These are phyloP conservation scores for Urocitellus parryii DNA, from an alignment of 2,113 vertebrate genomes.

Conservation along the genomic window DNA sequence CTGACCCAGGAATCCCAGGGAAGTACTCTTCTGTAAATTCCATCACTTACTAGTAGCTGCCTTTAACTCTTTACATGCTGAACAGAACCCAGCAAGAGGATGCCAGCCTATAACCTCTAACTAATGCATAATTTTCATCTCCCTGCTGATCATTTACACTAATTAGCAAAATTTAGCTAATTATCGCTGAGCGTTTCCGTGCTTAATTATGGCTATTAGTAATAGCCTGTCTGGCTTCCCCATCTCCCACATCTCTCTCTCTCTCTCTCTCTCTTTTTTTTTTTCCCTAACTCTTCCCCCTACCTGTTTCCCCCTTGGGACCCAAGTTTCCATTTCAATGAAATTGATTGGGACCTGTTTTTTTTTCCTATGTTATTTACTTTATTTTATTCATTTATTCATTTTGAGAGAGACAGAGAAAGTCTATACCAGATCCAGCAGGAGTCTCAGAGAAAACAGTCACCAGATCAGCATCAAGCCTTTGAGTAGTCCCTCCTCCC, in stretches of 20 bases:
- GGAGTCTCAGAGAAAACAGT: background rate
- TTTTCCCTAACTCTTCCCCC: background rate
- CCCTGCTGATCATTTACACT: constrained; percentile 79
- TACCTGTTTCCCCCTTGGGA: background rate
- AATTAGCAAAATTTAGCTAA: constrained; percentile 82
- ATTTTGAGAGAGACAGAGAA: background rate
- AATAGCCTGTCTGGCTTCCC: constrained; percentile 56
- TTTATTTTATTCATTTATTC: background rate
- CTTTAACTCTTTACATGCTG: constrained; percentile 71
- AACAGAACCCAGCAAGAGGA: constrained; percentile 6
- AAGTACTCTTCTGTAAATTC: background rate
- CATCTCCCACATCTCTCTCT: background rate
- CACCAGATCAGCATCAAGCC: constrained; percentile 40
- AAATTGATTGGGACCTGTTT: background rate
- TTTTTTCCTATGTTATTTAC: background rate
- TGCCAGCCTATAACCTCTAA: constrained; percentile 52
- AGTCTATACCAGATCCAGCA: constrained; percentile 22
- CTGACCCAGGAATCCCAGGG: background rate
- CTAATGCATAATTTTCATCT: constrained; percentile 70
- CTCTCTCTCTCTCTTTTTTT: background rate
- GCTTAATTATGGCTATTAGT: constrained; percentile 80
- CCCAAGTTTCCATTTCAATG: background rate
- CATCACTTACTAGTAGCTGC: constrained; percentile 13
- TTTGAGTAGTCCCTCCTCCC: background rate
- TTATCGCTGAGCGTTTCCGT: constrained; percentile 63